Evolutionary conservation across 2,888 invertebrate genomes (phyloP), one percentile per base, ranked within the genome.

Genomic region (Prostheceraeus crozeri): DNA sequence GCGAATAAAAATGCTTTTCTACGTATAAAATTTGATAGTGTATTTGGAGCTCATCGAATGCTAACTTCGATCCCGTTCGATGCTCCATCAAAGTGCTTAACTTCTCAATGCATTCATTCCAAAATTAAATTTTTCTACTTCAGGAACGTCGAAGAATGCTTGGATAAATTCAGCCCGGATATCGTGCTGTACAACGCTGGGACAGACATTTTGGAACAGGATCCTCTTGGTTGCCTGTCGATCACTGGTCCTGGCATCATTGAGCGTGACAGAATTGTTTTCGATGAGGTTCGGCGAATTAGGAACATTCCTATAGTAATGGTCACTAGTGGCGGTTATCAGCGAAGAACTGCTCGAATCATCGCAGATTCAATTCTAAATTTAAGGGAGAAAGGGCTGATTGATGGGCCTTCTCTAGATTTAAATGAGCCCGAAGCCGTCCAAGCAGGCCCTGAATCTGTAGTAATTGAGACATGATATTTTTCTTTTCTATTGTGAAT

Each of bases 101-200:
- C n/a, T n/a, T n/a, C n/a, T n/a, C n/a, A n/a, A n/a, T n/a, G n/a
- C n/a, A n/a, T n/a, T n/a, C n/a, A n/a, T n/a, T n/a, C n/a, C n/a
- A n/a, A n/a, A n/a, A n/a, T 8, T 59, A 6, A 11, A 62, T 31
- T 31, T 11, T 58, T 57, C 67, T 45, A 62, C 77, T 79, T 33
- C 70, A 87, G 86, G 62, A 82, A 84, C 69, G 77, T 88, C 19
- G 81, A 81, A 65, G 81, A 78, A 36, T 84, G 86, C 0, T 72
- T 87, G 21, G 72, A 79, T 1, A 83, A 85, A 69, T 89, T 75
- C 62, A 57, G 35, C 55, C 87, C 89, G 0, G 84, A 89, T 71
- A 78, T 89, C 23, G 77, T 89, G 46, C 82, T 90, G n/a, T 90
- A 88, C 76, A 89, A 90, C 76, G 89, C 90, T n/a, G 90, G 89